phyloP scores from a whole-genome alignment of 2,888 invertebrate genomes.

The Parthenolecanium corni region DNA sequence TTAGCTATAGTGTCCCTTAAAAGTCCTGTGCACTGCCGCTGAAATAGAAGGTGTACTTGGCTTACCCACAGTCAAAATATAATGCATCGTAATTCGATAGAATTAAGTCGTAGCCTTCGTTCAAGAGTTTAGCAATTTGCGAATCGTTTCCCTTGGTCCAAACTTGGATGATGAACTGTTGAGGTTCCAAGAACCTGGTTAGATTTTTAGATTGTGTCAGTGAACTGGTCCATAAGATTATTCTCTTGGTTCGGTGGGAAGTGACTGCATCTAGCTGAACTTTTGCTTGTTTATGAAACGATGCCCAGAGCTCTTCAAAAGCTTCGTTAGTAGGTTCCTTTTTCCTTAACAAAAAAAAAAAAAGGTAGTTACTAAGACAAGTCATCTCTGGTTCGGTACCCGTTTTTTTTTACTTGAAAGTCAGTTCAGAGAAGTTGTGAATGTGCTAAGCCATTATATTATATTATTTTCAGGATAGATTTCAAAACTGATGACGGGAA shows the following conservation, averaged over 20 bases:
- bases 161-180: conserved; percentile 69
- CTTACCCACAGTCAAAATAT: conserved; percentile 28
- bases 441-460: too few species aligned
- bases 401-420: too few species aligned
- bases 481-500: too few species aligned
- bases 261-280: conserved; percentile 43
- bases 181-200: conserved; percentile 53
- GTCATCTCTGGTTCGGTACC: not conserved
- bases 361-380: not conserved
- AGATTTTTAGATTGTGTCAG: conserved; percentile 58
- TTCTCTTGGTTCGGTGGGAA: conserved; percentile 25
- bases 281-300: conserved; percentile 60
- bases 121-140: conserved; percentile 53
- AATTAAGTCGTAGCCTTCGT: conserved; percentile 62
- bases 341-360: not conserved
- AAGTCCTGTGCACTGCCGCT: too few species aligned
- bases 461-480: too few species aligned
- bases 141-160: conserved; percentile 61
- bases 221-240: conserved; percentile 68
- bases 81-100: conserved; percentile 65
- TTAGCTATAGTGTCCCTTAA: too few species aligned
- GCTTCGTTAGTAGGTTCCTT: not conserved
- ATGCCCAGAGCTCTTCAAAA: conserved; percentile 49
- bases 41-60: too few species aligned
- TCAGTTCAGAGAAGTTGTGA: too few species aligned